Base-by-base conservation (phyloP, 2,113 vertebrate species). In the Solea solea region DNA sequence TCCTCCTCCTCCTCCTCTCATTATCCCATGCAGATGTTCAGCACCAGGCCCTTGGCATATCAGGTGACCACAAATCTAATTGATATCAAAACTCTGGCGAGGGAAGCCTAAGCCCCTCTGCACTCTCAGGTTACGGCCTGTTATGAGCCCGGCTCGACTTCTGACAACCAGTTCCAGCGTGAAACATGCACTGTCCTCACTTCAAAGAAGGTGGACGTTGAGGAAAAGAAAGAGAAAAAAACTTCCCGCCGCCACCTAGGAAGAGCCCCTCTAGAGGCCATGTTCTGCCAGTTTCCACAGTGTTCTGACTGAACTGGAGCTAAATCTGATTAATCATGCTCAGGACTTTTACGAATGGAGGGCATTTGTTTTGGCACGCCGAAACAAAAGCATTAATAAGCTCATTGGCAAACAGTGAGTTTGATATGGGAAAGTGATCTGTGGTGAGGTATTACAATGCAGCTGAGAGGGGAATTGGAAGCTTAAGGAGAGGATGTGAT, bases 401-500 rank as follows among this genome's bases (percentile, higher is more conserved):
- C 80, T 80, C 86, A 86, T 86, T 78, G 88, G 89, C 93, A 94
- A 95, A 95, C 90, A 90, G 83, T 91, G 86, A 91, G 87, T 94
- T 94, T 92, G 92, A 91, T 91, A 91, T 86, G 92, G 94, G 91
- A 96, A 95, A 92, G 84, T 64, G 95, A 96, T 95, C 94, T 90
- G 77, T 57, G 82, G 69, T 69, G 7, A 48, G 92, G 94, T 90
- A 94, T 95, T 93, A 93, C 84, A 92, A 90, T 63, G 80, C 89
- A 92, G 88, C 87, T 92, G 92, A 90, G 86, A 91, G 85, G 63
- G 88, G 92, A 94, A 94, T 93, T 88, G 93, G 86, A 91, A 94
- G 95, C 93, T 96, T 96, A 95, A 88, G 87, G 90, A 92, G 93
- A 95, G 95, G 94, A 95, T 96, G 94, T 94, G 94, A 94, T 87